Base-by-base conservation (phyloP, 2,113 vertebrate genomes). In the Progne subis region DNA sequence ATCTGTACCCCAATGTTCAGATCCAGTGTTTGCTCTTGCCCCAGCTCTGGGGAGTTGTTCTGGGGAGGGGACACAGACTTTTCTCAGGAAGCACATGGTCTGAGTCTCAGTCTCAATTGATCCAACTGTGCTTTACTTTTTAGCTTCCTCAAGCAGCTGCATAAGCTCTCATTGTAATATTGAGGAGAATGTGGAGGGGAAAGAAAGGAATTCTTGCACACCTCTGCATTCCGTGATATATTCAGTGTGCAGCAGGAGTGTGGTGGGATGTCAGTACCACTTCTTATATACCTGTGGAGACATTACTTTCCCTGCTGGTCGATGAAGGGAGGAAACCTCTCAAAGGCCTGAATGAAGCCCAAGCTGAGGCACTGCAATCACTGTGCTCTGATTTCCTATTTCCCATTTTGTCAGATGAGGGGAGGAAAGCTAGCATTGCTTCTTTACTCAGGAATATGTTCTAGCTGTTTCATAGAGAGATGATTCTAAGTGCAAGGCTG, bases 61-160 rank as follows among this genome's bases (percentile, higher is more conserved):
- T 4, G 14, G 55, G 13, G 26, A 41, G 31, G 19, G 25, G 4
- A 43, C n/a, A 2, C 6, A 7, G 23, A 18, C 15, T 95, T 41
- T 28, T 11, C 34, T 50, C 1, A 0, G 13, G 5, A 24, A 63
- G 20, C 15, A 26, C 1, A 0, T 39, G 57, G 3, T 32, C 37
- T 18, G 47, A 61, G 31, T 25, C 55, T 74, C 52, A 46, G 46
- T 53, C 55, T 39, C 2, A 0, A 5, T 0, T 60, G 67, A 82
- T 4, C 15, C 25, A 52, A 19, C 46, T 52, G 21, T 2, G 21
- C 32, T 32, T 47, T 52, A 18, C 52, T 91, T 72, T 64, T 56
- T 24, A 57, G 19, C 63, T 83, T 70, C 41, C n/a, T 57, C 5
- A 1, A 32, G 44, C 17, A 41, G 43, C 44, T 5, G 7, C n/a